phyloP scores from a whole-genome alignment of 2,797 vertebrate species.

The Sternotherus odoratus region DNA sequence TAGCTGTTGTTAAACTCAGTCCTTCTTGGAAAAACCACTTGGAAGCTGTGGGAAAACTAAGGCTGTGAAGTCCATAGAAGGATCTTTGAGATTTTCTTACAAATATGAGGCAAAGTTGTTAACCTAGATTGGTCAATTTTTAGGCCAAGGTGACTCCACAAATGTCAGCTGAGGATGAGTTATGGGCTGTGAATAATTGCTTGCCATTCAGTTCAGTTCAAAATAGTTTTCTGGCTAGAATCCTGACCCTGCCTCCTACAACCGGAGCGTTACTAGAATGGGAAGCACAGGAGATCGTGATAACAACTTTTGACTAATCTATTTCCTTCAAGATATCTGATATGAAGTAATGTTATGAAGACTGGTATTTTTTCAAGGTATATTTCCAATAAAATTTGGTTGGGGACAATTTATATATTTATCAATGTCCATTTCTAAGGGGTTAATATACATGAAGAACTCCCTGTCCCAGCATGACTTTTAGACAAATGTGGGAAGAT shows the following conservation, averaged over 20 bases:
- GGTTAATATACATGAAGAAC: not conserved
- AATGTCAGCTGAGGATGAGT: not conserved
- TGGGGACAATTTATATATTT: not conserved
- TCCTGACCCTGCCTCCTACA: not conserved
- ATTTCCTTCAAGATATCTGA: not conserved
- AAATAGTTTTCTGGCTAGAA: not conserved
- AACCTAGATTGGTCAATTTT: not conserved
- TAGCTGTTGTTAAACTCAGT: not conserved
- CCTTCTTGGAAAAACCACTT: not conserved
- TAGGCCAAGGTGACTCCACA: not conserved
- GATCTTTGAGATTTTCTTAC: not conserved
- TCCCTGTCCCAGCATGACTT: not conserved
- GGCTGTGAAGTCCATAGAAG: not conserved
- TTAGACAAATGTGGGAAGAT: not conserved
- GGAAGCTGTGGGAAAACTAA: not conserved
- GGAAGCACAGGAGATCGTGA: not conserved
- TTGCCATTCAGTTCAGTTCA: not conserved
- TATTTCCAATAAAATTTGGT: not conserved
- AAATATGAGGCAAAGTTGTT: not conserved
- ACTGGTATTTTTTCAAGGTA: conserved; percentile 1
- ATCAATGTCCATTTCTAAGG: not conserved
- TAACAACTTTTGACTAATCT: not conserved
- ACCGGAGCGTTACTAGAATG: not conserved
- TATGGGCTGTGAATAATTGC: not conserved
- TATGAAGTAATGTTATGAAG: not conserved